phyloP scores from a whole-genome alignment of 2,888 invertebrate genomes.

The Anthrax anthrax region DNA sequence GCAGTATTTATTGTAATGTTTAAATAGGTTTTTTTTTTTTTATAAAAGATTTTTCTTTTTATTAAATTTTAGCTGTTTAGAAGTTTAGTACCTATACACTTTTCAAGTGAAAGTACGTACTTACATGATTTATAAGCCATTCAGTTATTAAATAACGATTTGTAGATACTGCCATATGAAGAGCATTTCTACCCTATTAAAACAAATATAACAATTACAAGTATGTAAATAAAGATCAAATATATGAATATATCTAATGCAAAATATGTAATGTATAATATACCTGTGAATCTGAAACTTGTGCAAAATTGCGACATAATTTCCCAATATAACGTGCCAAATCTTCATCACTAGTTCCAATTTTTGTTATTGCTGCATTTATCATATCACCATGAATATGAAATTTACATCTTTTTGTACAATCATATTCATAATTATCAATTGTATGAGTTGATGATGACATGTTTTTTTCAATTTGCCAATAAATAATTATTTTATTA shows the following conservation, averaged over 20 bases:
- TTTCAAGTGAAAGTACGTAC: not conserved
- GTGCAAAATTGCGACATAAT: constrained; percentile 45
- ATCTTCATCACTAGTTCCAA: constrained; percentile 42
- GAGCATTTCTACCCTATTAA: constrained; percentile 56
- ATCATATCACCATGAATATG: constrained; percentile 37
- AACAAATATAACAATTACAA: no score
- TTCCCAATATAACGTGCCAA: constrained; percentile 43
- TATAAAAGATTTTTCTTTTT: no score
- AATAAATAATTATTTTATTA: no score
- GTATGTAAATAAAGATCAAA: no score
- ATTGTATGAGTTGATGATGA: no score
- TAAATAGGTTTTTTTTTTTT: no score
- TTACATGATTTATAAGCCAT: constrained; percentile 52
- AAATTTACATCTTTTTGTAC: constrained; percentile 38
- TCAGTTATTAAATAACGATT: constrained; percentile 52
- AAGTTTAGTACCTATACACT: no score
- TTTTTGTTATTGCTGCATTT: constrained; percentile 50
- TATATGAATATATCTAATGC: no score
- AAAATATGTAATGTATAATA: constrained; percentile 3
- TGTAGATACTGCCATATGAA: constrained; percentile 66
- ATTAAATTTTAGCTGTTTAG: no score
- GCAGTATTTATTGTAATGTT: no score
- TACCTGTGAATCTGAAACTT: constrained; percentile 45
- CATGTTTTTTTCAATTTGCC: no score
- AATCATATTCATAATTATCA: constrained; percentile 35